phyloP scores from a whole-genome alignment of 2,888 invertebrate species.

The Slavum lentiscoides region DNA sequence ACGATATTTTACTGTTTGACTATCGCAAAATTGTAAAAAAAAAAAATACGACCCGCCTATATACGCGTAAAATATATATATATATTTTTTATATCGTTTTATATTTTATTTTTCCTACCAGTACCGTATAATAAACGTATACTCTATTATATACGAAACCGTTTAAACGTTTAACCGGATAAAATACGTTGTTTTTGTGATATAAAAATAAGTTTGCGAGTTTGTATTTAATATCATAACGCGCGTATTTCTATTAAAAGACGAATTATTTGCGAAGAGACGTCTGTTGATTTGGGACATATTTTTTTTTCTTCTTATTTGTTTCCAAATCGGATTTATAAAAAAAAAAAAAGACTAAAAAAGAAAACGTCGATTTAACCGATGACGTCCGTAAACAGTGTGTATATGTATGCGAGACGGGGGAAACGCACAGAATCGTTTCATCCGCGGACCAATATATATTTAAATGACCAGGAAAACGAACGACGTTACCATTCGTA shows the following conservation, averaged over 20 bases:
- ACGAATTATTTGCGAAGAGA: not conserved
- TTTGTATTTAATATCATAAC: not conserved
- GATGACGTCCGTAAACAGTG: not conserved
- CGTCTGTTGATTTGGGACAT: not conserved
- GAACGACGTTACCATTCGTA: conserved; percentile 4
- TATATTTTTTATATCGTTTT: too few species aligned
- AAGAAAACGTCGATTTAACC: not conserved
- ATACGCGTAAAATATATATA: too few species aligned
- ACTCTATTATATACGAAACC: too few species aligned
- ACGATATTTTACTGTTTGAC: too few species aligned
- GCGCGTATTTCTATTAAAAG: not conserved
- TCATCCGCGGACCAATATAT: conserved; percentile 14
- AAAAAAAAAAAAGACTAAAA: not conserved
- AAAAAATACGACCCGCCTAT: too few species aligned
- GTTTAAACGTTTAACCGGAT: too few species aligned
- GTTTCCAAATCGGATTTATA: not conserved
- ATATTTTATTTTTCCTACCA: too few species aligned
- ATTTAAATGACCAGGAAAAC: conserved; percentile 29
- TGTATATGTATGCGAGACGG: too few species aligned
- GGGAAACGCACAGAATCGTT: conserved; percentile 18
- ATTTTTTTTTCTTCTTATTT: not conserved
- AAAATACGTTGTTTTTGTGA: too few species aligned
- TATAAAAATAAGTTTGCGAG: too few species aligned
- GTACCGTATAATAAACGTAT: too few species aligned
- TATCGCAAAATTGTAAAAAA: too few species aligned